Conservation (phyloP, 2,113 vertebrate species). For the Cettia cetti region DNA sequence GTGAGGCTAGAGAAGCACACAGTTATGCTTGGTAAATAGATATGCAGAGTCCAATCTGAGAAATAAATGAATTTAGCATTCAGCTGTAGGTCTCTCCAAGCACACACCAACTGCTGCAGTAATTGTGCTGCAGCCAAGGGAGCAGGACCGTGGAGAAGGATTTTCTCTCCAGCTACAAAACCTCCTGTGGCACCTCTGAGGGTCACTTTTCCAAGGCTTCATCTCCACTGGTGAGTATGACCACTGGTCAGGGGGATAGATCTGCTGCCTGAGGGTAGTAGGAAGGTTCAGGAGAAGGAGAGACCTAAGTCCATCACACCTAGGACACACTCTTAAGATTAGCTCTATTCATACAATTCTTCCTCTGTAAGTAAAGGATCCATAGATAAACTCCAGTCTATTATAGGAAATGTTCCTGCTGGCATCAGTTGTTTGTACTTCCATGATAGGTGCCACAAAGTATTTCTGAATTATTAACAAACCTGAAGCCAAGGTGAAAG, state of each 20-base stretch:
- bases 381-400: not conserved
- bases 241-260: not conserved
- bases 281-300: not conserved
- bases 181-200: not conserved
- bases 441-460: not conserved
- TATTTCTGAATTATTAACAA: not conserved
- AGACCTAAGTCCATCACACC: not conserved
- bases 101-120: not conserved
- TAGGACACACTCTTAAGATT: not conserved
- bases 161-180: not conserved
- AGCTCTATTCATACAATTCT: not conserved
- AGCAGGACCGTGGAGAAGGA: not conserved
- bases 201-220: not conserved
- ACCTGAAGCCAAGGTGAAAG: not conserved
- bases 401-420: not conserved
- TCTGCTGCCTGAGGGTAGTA: not conserved
- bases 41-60: not conserved
- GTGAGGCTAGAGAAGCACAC: not conserved
- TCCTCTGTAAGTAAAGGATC: not conserved
- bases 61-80: not conserved
- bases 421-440: not conserved
- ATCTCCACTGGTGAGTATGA: rapidly evolving
- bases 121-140: not conserved
- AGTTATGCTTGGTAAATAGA: not conserved
- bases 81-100: not conserved